Evolutionary conservation across 2,113 vertebrate genomes (phyloP).

Genomic region (Crypturellus undulatus): DNA sequence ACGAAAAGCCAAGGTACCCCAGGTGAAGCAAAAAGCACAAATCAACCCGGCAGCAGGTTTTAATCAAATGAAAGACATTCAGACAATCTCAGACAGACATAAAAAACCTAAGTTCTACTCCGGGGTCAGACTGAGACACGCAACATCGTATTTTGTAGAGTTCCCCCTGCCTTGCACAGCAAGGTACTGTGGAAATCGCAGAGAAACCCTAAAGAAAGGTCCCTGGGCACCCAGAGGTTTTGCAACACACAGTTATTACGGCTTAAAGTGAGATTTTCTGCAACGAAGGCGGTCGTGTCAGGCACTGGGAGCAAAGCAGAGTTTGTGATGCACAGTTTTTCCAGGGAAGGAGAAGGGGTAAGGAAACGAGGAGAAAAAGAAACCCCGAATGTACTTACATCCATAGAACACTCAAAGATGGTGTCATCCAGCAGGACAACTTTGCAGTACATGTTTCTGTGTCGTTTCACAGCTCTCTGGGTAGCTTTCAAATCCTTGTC

Average conservation of each 20-base stretch:
- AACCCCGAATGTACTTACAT: slow-evolving; percentile 81
- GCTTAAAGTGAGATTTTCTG: not conserved
- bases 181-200: not conserved
- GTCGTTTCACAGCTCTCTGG: slow-evolving; percentile 80
- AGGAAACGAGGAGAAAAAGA: not conserved
- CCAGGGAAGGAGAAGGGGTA: not conserved
- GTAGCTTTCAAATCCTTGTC: slow-evolving; percentile 81
- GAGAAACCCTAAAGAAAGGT: not conserved
- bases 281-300: not conserved
- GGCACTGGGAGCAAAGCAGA: not conserved
- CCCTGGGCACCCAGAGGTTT: not conserved
- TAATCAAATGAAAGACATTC: not conserved
- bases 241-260: not conserved
- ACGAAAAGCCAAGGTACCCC: not conserved
- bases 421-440: slow-evolving; percentile 92
- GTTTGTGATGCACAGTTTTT: not conserved
- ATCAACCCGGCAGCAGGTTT: not conserved
- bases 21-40: not conserved
- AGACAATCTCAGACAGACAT: not conserved
- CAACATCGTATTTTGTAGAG: not conserved
- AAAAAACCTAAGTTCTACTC: not conserved
- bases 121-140: not conserved
- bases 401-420: slow-evolving; percentile 89
- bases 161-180: not conserved
- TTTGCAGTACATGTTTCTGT: slow-evolving; percentile 91